Evolutionary conservation across 2,888 invertebrate genomes (phyloP), one percentile per base, ranked within the genome.

Genomic region (Cephalotes varians): DNA sequence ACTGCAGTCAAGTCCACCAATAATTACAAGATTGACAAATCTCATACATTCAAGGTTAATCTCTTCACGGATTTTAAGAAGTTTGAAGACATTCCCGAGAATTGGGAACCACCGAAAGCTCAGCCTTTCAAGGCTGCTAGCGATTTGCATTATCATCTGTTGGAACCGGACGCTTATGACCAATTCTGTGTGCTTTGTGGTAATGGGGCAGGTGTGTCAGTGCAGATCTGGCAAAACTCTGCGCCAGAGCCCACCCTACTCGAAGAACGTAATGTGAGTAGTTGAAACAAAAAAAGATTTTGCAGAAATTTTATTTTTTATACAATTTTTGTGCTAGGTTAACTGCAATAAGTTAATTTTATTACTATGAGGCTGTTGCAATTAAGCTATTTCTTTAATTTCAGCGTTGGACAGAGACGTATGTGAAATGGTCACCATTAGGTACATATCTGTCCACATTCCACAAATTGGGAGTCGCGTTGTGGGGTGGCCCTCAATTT

Each of bases 401-500:
- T 90, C 93, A 98, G 98, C 96, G 97, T 90, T 99, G 99, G 97
- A 99, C 99, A 0, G 99, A 99, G 93, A 98, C 98, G 0, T 98
- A 98, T 91, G 98, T 99, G 1, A 97, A 98, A 90, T 99, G 99
- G 99, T 99, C 99, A 1, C 99, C 99, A 0, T 95, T 98, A 54
- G 99, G 99, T 64, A 99, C 99, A 0, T 99, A 98, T 94, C 95
- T 99, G 89, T 97, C 99, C 0, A 99, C 99, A 0, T 98, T 99
- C 95, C 99, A 99, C 93, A 97, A 97, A 95, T 96, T 97, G 86
- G 99, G 99, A 80, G 98, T 99, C 71, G 99, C 98, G 0, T 95
- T 99, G 64, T 99, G 99, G 99, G 99, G 99, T 25, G 99, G 99
- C 0, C 98, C 98, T 34, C 97, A 97, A 91, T 99, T 98, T 95